Evolutionary conservation across 2,113 vertebrate species (phyloP).

Genomic region (Sitta europaea): DNA sequence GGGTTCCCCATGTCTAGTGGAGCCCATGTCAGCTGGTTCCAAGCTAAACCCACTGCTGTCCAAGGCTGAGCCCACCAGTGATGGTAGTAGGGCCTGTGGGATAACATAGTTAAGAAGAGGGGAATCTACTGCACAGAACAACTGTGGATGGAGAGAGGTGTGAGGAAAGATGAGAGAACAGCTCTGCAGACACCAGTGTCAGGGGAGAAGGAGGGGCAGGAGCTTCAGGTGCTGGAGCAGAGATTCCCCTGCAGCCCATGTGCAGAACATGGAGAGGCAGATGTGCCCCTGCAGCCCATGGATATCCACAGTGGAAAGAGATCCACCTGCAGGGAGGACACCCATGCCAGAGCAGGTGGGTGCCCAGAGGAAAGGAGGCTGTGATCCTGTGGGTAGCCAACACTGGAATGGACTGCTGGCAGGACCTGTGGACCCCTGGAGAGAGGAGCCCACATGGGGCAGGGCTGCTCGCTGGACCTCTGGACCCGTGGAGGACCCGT

Average conservation of each 20-base stretch:
- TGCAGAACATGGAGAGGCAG: background rate
- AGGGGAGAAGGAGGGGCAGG: background rate
- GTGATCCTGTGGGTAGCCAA: too few relatives aligned
- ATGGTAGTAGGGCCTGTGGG: too few relatives aligned
- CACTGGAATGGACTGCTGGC: background rate
- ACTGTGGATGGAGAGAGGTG: background rate
- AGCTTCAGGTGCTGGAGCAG: accelerated
- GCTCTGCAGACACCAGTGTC: background rate
- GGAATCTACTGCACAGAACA: background rate
- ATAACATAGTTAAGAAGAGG: background rate
- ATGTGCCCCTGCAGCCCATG: background rate
- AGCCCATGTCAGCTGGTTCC: accelerated
- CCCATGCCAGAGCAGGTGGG: background rate
- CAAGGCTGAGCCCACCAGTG: background rate
- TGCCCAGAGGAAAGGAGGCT: background rate
- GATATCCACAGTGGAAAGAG: background rate
- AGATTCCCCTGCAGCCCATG: accelerated
- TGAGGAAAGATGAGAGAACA: background rate
- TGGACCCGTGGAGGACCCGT: accelerated
- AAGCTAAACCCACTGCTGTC: background rate
- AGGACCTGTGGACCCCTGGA: background rate
- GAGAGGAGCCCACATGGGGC: too few relatives aligned
- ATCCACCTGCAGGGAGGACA: background rate
- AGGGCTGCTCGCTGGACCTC: accelerated
- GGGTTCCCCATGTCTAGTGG: background rate